Conservation (phyloP, 2,797 vertebrate genomes). For the Chaunax sp. region DNA sequence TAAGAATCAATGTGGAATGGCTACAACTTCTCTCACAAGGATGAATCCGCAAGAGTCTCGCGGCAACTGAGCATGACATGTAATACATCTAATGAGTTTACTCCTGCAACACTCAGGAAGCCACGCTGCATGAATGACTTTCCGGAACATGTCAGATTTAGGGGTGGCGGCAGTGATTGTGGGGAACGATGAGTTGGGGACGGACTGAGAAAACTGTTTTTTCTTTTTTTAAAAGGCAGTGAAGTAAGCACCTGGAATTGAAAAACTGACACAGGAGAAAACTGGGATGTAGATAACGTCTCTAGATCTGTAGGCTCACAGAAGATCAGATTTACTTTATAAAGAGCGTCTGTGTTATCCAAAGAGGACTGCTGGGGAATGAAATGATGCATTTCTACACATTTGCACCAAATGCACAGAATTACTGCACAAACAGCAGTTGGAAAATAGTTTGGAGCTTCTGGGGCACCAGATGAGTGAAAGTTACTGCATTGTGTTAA, state of each 20-base stretch:
- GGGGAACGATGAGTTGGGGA: constrained; percentile 34
- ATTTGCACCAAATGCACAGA: constrained; percentile 3
- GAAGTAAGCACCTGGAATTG: constrained; percentile 52
- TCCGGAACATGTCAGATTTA: constrained; percentile 18
- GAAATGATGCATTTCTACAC: not conserved
- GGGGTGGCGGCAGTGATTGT: constrained; percentile 55
- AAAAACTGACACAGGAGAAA: constrained; percentile 46
- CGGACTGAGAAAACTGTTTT: constrained; percentile 28
- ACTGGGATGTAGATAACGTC: constrained; percentile 8
- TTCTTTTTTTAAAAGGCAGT: constrained; percentile 42
- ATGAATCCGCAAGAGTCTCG: constrained; percentile 27
- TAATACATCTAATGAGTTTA: constrained; percentile 30
- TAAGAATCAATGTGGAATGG: constrained; percentile 45
- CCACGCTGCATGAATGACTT: constrained; percentile 16
- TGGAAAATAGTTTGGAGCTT: constrained; percentile 14
- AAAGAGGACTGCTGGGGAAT: not conserved
- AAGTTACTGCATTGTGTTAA: constrained; percentile 14
- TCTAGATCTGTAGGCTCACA: constrained; percentile 23
- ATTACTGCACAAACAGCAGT: not conserved
- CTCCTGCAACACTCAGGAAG: constrained; percentile 29
- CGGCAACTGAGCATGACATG: constrained; percentile 27
- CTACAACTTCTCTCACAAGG: constrained; percentile 27
- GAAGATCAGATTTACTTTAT: constrained; percentile 22
- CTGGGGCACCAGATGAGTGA: constrained; percentile 39
- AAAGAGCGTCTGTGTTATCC: constrained; percentile 3